These are phyloP conservation scores for Pygoscelis adeliae DNA, from an alignment of 2,113 vertebrate species.

Conservation along the genomic window DNA sequence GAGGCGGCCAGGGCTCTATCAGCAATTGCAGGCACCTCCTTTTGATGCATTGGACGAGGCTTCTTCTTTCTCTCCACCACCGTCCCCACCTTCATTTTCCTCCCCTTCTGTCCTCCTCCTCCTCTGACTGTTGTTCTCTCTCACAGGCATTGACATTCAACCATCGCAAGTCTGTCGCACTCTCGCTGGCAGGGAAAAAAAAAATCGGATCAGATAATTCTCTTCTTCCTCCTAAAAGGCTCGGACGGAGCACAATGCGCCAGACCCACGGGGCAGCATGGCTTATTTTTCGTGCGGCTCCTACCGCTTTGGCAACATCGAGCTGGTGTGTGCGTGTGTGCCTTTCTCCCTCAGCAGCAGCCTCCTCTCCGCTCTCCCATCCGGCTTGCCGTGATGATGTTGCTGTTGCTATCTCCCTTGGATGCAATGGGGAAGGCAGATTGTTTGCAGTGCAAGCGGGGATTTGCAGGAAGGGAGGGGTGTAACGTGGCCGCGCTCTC, in stretches of 20 bases:
- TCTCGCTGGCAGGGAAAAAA: neutral
- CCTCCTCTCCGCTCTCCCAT: conserved; percentile 37
- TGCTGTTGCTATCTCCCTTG: conserved; percentile 70
- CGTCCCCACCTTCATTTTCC: conserved; percentile 56
- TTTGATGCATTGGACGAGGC: conserved; percentile 52
- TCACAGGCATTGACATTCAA: conserved; percentile 72
- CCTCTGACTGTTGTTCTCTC: conserved; percentile 56
- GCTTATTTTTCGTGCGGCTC: conserved; percentile 46
- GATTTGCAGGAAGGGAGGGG: conserved; percentile 59
- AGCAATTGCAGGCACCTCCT: conserved; percentile 60
- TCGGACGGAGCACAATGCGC: conserved; percentile 50
- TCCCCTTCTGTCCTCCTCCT: conserved; percentile 59
- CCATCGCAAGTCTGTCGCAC: conserved; percentile 68
- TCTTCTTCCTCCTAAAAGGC: conserved; percentile 44
- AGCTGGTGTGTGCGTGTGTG: conserved; percentile 14
- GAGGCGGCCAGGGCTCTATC: conserved; percentile 40
- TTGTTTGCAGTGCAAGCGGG: conserved; percentile 62
- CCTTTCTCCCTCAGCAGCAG: conserved; percentile 48
- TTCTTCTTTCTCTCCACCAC: conserved; percentile 62
- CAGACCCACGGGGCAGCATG: conserved; percentile 44
- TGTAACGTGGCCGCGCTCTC: conserved; percentile 24
- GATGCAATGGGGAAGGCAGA: conserved; percentile 64
- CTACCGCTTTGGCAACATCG: conserved; percentile 38
- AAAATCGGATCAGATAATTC: conserved; percentile 11
- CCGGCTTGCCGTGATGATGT: conserved; percentile 65